Evolutionary conservation across 2,113 vertebrate genomes (phyloP), one percentile per base, ranked within the genome.

Genomic region (Vicugna pacos): DNA sequence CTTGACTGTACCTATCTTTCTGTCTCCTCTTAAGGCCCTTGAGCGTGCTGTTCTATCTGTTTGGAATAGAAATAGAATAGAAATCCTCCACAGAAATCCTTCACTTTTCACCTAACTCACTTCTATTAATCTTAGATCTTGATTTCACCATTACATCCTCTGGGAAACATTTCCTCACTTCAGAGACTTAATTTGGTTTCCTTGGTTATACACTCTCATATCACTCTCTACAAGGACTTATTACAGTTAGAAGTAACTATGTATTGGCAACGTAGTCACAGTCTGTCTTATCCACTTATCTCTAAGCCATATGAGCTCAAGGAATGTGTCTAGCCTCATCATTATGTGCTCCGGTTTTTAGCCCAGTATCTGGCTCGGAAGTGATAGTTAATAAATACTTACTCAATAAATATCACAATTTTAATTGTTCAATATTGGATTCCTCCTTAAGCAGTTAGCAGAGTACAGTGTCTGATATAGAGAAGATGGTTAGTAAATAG

Each of bases 131-230:
- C 46, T 58, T 3, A 46, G 70, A 92, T 50, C 38, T 96, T 30
- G 20, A 8, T 67, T 72, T 92, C 50, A 38, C 22, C 64, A 42
- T 84, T 79, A 76, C 16, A 65, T 77, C 73, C 64, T 64, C 26
- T n/a, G 32, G 14, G 58, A 83, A 93, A 73, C 15, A 72, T 73
- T 92, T 77, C 38, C 20, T 64, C 26, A 65, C 20, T 89, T 89
- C 52, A 93, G 5, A 79, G 11, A 30, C n/a, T 85, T 65, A 94
- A 81, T 93, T 95, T 85, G 8, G 6, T 67, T 92, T 89, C 30
- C 26, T 85, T 75, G 8, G 17, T 77, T 67, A 60, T 72, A 35
- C 35, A 38, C 11, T 60, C 52, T 52, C 52, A 11, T 81, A 69
- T 24, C 42, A 80, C 80, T 89, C n/a, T 42, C 3, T 58, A 42